These are phyloP conservation scores for Candidula unifasciata DNA, from an alignment of 2,888 invertebrate genomes.

Conservation along the genomic window DNA sequence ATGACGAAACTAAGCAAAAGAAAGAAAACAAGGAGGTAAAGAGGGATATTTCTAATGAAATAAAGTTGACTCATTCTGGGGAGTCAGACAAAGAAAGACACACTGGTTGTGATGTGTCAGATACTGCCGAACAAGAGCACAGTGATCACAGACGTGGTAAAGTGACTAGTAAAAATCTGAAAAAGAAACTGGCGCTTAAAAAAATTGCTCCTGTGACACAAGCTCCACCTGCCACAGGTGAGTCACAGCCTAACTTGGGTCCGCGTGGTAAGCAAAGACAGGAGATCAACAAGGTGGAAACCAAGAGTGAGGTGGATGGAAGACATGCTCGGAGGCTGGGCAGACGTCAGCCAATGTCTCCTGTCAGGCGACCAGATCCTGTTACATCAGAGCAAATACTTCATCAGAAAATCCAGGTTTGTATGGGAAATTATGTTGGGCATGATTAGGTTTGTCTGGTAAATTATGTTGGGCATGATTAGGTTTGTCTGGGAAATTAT, in stretches of 20 bases:
- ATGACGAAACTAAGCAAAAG: slow-evolving; percentile 24
- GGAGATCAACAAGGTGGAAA: neutral
- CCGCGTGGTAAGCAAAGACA: neutral
- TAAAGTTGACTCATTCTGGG: neutral
- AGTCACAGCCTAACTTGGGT: slow-evolving; percentile 39
- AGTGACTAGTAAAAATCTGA: neutral
- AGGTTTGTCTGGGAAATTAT: no score
- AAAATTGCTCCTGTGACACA: neutral
- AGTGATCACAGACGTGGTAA: neutral
- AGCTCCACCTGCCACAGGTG: slow-evolving; percentile 22
- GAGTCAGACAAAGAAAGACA: slow-evolving; percentile 4
- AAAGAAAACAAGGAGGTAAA: neutral
- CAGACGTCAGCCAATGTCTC: slow-evolving; percentile 28
- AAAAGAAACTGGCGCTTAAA: slow-evolving; percentile 25
- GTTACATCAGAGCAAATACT: slow-evolving; percentile 62
- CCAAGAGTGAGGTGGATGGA: slow-evolving; percentile 49
- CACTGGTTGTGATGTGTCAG: neutral
- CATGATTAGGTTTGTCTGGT: no score
- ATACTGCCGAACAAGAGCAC: neutral
- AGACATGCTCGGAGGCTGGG: slow-evolving; percentile 7
- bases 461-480: no score
- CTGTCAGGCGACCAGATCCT: slow-evolving; percentile 37
- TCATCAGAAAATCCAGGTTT: slow-evolving; percentile 63
- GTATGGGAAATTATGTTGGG: no score
- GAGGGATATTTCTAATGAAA: neutral